phyloP scores from a whole-genome alignment of 2,797 vertebrate species.

The Rallus crepitans region DNA sequence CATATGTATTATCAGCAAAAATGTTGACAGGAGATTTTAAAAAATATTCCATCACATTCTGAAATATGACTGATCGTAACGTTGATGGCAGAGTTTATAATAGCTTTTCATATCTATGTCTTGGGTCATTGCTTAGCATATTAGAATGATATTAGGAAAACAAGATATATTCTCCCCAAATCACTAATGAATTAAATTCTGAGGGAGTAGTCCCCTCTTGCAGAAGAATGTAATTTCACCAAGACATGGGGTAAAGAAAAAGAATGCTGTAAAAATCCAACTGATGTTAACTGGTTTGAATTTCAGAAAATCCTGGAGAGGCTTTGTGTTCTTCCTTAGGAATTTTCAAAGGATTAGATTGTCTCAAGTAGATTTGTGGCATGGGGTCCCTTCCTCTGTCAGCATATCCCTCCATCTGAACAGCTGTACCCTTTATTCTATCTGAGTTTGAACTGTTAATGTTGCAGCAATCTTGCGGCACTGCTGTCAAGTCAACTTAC shows the following conservation, averaged over 20 bases:
- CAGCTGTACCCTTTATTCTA: background rate
- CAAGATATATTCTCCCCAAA: background rate
- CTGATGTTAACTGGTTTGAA: background rate
- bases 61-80: background rate
- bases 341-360: background rate
- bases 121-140: background rate
- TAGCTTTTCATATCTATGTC: background rate
- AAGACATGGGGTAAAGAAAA: background rate
- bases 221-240: background rate
- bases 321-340: background rate
- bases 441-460: background rate
- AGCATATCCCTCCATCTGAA: background rate
- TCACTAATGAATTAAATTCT: background rate
- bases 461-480: background rate
- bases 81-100: background rate
- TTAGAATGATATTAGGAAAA: background rate
- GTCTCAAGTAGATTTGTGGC: background rate
- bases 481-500: background rate
- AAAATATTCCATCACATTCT: background rate
- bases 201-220: background rate
- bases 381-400: background rate
- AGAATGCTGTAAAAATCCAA: background rate
- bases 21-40: background rate
- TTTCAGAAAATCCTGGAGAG: background rate
- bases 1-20: accelerated